phyloP scores from a whole-genome alignment of 2,113 vertebrate species.

The Scomber colias region DNA sequence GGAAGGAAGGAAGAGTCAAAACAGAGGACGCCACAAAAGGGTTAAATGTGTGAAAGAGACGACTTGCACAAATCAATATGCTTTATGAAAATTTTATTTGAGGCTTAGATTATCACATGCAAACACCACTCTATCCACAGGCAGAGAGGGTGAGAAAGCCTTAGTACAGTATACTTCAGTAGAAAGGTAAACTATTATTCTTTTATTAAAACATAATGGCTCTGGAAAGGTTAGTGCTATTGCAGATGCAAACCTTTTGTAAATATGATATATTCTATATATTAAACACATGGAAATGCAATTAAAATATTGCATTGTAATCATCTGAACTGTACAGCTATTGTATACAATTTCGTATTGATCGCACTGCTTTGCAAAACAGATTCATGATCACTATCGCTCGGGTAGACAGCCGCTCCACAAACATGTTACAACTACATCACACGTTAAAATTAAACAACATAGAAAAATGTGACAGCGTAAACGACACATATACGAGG shows the following conservation, averaged over 20 bases:
- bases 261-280: slow-evolving; percentile 74
- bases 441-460: slow-evolving; percentile 45
- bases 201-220: slow-evolving; percentile 75
- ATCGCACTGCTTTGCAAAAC: slow-evolving; percentile 41
- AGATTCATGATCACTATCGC: slow-evolving; percentile 34
- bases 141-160: slow-evolving; percentile 67
- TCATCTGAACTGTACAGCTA: slow-evolving; percentile 76
- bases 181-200: slow-evolving; percentile 71
- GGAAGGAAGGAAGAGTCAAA: too few species aligned
- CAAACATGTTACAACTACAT: slow-evolving; percentile 20
- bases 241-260: slow-evolving; percentile 66
- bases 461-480: slow-evolving; percentile 19
- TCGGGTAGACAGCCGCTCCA: slow-evolving; percentile 38
- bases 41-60: background rate
- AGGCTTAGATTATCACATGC: slow-evolving; percentile 75
- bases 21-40: too few species aligned
- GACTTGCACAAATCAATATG: background rate
- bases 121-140: slow-evolving; percentile 67
- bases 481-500: slow-evolving; percentile 41
- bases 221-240: slow-evolving; percentile 69
- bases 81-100: slow-evolving; percentile 80
- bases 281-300: slow-evolving; percentile 75
- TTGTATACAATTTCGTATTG: slow-evolving; percentile 72
- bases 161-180: slow-evolving; percentile 57
- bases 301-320: slow-evolving; percentile 85